Base-by-base conservation (phyloP, 1,140 invertebrate genomes). In the Megalonaias nervosa region DNA sequence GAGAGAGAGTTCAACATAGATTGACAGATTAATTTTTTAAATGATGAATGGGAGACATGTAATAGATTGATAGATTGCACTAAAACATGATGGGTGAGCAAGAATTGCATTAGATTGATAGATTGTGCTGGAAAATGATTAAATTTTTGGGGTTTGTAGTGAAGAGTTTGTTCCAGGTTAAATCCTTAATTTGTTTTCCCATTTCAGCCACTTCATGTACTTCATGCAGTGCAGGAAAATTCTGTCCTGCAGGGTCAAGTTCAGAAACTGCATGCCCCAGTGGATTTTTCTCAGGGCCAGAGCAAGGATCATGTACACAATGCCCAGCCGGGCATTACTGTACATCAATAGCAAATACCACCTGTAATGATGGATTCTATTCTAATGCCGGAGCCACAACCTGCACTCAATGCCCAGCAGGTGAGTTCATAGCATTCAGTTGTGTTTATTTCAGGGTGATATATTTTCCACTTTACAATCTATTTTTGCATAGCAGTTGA, bases 281-380 rank as follows among this genome's bases (percentile, higher is more conserved):
- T n/a, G 87, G 87, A 62, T 88, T 71, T 80, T 88, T 86, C 74
- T 88, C 86, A 75, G 82, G 82, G 0, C 81, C 82, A 23, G 82
- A 83, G 61, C 71, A 84, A 14, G 68, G 75, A 26, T 64, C 64
- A n/a, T 88, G 87, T 71, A 83, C 70, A 26, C 61, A 75, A 0
- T 88, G 87, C 74, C 85, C 87, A n/a, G 74, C 73, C 6, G 85
- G 86, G 13, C 83, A 76, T 21, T 88, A 87, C 76, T 88, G 87
- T 77, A 80, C 82, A 2, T 86, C 84, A 15, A 79, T 79, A 12
- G 66, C 73, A 23, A 71, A 26, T 2, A 85, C 81, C 6, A 66
- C 76, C 23, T 78, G 76, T 78, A 59, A 66, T 31, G 68, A 61
- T 74, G 71, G 76, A 58, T 15, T 14, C 57, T 83, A 61, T 79